Conservation (phyloP, 1,140 invertebrate genomes). For the Goniozus legneri region DNA sequence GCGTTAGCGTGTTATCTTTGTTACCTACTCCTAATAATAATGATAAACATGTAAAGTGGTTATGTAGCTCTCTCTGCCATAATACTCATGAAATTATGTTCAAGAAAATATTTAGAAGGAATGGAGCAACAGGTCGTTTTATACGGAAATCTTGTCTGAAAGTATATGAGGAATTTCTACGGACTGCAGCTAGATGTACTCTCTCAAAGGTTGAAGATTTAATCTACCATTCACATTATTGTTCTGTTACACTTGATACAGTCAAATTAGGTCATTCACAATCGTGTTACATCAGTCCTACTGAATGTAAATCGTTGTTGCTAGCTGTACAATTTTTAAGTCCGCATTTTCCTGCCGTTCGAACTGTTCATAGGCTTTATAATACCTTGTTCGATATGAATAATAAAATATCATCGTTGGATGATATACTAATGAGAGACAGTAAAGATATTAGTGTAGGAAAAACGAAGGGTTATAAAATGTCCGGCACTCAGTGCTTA, state of each 20-base stretch:
- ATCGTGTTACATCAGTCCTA: neutral
- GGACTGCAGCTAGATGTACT: too few species aligned
- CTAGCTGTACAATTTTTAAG: neutral
- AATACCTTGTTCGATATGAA: neutral
- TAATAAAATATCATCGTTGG: conserved; percentile 1
- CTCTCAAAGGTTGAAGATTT: too few species aligned
- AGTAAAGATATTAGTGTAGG: too few species aligned
- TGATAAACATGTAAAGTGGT: neutral
- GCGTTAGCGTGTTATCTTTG: neutral
- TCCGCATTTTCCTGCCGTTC: conserved; percentile 13
- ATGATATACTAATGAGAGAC: too few species aligned
- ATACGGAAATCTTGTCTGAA: neutral
- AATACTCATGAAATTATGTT: neutral
- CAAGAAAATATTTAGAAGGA: neutral
- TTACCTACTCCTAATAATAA: neutral
- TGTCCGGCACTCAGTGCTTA: too few species aligned
- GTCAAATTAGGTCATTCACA: neutral
- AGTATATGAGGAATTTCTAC: neutral
- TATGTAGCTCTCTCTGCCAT: neutral
- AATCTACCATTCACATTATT: too few species aligned
- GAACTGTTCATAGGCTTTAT: conserved; percentile 12
- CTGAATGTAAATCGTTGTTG: neutral
- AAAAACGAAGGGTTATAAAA: too few species aligned
- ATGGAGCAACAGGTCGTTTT: neutral
- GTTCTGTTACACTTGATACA: neutral